phyloP scores from a whole-genome alignment of 2,797 vertebrate species.

The Bovichtus diacanthus region DNA sequence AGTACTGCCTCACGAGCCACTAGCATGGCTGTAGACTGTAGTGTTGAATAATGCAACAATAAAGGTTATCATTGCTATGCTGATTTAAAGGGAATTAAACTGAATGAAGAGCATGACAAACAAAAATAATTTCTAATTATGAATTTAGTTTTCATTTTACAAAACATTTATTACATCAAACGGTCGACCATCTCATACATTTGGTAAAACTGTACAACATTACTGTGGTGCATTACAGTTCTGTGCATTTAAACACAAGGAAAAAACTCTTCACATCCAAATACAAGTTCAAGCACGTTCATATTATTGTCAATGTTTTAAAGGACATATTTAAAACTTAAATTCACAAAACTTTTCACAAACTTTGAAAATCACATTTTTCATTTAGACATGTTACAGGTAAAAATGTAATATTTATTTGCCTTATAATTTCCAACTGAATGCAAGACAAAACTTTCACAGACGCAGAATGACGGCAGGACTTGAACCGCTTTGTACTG shows the following conservation, averaged over 20 bases:
- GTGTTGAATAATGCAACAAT: background rate
- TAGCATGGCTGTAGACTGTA: background rate
- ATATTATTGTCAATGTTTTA: background rate
- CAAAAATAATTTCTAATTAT: background rate
- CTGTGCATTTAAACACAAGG: slow-evolving; percentile 8
- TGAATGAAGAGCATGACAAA: background rate
- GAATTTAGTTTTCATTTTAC: slow-evolving; percentile 41
- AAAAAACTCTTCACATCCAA: background rate
- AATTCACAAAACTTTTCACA: slow-evolving; percentile 7
- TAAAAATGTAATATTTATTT: background rate
- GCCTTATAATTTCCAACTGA: background rate
- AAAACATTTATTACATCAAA: slow-evolving; percentile 41
- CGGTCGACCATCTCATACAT: background rate
- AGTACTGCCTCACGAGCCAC: too few species aligned
- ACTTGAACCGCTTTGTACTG: background rate
- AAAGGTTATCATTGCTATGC: background rate
- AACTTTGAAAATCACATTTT: background rate
- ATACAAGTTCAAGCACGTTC: background rate
- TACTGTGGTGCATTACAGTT: background rate
- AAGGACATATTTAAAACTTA: background rate
- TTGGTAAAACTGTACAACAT: slow-evolving; percentile 29
- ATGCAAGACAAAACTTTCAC: background rate
- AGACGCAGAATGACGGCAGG: background rate
- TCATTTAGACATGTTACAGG: background rate
- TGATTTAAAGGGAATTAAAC: too few species aligned